Conservation (phyloP, 2,113 vertebrate species). For the Cinclus cinclus region DNA sequence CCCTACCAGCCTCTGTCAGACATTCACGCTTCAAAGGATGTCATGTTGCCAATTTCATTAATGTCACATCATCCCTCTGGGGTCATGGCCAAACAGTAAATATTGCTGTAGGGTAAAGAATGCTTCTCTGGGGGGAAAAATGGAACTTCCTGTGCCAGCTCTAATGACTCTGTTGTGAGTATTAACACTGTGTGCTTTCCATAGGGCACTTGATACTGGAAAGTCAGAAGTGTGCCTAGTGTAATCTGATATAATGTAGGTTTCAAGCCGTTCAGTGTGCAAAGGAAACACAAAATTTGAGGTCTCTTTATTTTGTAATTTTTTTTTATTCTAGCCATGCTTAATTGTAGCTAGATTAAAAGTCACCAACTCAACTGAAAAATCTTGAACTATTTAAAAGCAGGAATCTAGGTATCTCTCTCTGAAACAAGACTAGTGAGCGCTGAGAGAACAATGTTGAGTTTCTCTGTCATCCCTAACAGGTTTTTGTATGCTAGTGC, state of each 20-base stretch:
- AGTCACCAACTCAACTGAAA: not conserved
- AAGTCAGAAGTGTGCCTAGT: not conserved
- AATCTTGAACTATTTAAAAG: not conserved
- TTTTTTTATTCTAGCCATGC: not conserved
- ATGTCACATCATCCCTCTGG: conserved; percentile 7
- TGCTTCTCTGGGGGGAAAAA: not conserved
- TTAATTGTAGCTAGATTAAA: not conserved
- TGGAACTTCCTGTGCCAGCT: not conserved
- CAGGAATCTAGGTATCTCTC: not conserved
- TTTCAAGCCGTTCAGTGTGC: not conserved
- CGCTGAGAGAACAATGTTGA: not conserved
- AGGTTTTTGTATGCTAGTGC: not conserved
- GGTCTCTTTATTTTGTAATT: not conserved
- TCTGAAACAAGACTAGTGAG: not conserved
- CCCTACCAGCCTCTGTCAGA: not conserved
- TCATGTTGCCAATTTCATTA: conserved; percentile 10
- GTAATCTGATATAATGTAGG: not conserved
- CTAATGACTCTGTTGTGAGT: not conserved
- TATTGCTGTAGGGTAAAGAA: conserved; percentile 26
- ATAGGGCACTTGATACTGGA: not conserved
- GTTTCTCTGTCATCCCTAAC: not conserved
- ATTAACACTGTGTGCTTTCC: not conserved
- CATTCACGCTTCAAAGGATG: not conserved
- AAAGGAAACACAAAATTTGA: not conserved
- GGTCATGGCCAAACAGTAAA: not conserved